phyloP scores from a whole-genome alignment of 1,140 invertebrate genomes.

The Drosophila nikananu region DNA sequence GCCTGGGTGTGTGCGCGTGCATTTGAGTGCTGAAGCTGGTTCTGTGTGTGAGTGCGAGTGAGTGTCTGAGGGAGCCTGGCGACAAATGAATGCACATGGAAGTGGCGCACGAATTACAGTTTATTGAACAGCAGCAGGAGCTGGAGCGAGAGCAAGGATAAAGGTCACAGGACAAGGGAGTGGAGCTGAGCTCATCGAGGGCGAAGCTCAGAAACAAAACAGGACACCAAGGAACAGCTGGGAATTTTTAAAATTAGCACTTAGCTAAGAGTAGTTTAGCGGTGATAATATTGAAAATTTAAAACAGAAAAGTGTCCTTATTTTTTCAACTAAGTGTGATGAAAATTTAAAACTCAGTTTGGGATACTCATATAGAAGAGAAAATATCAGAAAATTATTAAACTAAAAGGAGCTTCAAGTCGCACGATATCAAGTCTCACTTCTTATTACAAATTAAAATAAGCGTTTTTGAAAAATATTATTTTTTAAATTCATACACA shows the following conservation, averaged over 20 bases:
- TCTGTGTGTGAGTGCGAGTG: constrained; percentile 8
- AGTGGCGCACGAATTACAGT: constrained; percentile 80
- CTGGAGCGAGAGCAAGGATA: neutral
- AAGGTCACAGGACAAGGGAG: constrained; percentile 9
- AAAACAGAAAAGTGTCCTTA: neutral
- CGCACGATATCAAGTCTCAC: neutral
- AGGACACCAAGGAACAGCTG: constrained; percentile 26
- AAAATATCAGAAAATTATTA: neutral
- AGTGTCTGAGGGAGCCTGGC: constrained; percentile 28
- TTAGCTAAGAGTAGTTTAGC: constrained; percentile 8
- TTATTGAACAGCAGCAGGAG: constrained; percentile 69
- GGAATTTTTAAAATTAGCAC: constrained; percentile 11
- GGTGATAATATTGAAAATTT: neutral
- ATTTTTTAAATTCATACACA: no score
- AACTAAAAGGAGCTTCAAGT: neutral
- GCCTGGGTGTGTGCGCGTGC: constrained; percentile 43
- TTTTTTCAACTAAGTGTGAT: neutral
- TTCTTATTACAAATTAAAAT: no score
- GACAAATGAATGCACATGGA: constrained; percentile 77
- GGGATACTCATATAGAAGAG: no score
- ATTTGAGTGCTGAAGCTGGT: constrained; percentile 26
- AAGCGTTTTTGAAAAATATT: no score
- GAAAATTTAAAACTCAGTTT: neutral
- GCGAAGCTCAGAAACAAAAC: constrained; percentile 24
- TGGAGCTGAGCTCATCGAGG: constrained; percentile 10